Percentiles rank a stretch among this genome's conserved stretches.
phyloP scores from a whole-genome alignment of 2,797 vertebrate species.

The Darevskia nairensis region DNA sequence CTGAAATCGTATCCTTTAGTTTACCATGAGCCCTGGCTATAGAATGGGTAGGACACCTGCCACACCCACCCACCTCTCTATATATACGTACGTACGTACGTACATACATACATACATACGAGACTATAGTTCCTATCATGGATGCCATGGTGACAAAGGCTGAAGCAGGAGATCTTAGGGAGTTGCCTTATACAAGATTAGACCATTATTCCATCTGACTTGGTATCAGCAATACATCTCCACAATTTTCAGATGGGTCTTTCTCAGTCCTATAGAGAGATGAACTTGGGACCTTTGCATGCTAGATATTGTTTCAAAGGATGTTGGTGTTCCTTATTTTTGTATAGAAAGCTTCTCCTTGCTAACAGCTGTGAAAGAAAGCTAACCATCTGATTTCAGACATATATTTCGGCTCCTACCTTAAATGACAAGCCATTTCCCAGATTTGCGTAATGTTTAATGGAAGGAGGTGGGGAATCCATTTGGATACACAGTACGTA shows the following conservation, averaged over 20 bases:
- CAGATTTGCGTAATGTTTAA: slow-evolving; percentile 4
- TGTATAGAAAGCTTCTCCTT: neutral
- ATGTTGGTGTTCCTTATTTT: neutral
- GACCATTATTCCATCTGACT: neutral
- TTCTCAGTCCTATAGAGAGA: neutral
- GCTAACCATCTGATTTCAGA: neutral
- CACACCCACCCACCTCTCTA: too few relatives aligned
- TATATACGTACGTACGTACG: too few relatives aligned
- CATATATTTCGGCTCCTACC: neutral
- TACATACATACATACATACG: too few relatives aligned
- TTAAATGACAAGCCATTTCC: neutral
- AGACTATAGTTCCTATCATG: too few relatives aligned
- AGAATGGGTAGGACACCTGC: neutral
- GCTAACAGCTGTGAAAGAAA: neutral
- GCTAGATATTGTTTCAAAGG: neutral
- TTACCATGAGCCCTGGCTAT: neutral
- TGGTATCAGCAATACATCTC: neutral
- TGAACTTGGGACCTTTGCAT: neutral
- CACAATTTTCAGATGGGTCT: neutral
- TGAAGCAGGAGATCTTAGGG: neutral
- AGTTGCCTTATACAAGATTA: neutral
- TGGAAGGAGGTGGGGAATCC: neutral
- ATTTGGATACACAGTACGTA: neutral
- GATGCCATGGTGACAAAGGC: too few relatives aligned
- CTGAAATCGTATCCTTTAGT: neutral